Percentiles rank a stretch among this genome's conserved stretches.
phyloP scores from a whole-genome alignment of 2,797 vertebrate genomes.

The Anas bahamensis region DNA sequence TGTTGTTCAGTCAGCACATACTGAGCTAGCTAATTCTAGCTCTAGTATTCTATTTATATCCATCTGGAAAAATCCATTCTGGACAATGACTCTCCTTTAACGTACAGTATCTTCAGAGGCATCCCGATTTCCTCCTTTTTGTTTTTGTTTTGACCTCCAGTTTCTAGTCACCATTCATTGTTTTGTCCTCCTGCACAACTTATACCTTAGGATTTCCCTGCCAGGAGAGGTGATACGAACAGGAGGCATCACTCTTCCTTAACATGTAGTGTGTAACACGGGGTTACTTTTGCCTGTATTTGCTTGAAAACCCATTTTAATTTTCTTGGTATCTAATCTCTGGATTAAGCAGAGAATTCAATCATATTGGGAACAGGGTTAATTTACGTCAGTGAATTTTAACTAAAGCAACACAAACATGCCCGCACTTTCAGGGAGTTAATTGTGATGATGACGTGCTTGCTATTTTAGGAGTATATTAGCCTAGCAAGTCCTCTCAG shows the following conservation, averaged over 20 bases:
- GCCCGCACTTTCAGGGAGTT: background rate
- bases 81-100: background rate
- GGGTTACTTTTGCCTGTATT: background rate
- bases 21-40: background rate
- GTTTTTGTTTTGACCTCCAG: background rate
- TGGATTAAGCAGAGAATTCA: slow-evolving; percentile 1
- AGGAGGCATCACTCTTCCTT: background rate
- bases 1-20: background rate
- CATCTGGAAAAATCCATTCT: background rate
- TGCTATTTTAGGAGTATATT: background rate
- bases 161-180: background rate
- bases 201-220: background rate
- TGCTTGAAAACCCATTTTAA: background rate
- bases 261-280: background rate
- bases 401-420: background rate
- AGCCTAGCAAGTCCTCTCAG: background rate
- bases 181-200: background rate
- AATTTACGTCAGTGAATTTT: background rate
- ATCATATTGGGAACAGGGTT: background rate
- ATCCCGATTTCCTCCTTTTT: background rate
- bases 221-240: background rate
- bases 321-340: background rate
- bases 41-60: background rate
- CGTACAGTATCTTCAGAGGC: background rate
- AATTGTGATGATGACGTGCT: background rate